These are phyloP conservation scores for Puntigrus tetrazona DNA, from an alignment of 2,113 vertebrate genomes.

Conservation along the genomic window DNA sequence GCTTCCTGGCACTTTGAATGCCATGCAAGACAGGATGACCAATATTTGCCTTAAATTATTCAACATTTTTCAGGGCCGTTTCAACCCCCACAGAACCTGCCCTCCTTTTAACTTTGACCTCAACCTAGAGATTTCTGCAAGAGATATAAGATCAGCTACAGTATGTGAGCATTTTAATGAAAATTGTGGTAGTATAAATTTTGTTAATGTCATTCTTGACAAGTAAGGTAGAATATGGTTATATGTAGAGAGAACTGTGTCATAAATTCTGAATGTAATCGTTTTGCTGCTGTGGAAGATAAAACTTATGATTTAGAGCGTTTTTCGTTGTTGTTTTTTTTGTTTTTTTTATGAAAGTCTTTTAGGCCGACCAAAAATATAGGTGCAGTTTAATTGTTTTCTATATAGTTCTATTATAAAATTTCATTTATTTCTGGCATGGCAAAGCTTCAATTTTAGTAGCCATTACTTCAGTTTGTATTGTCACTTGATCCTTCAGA, in stretches of 20 bases:
- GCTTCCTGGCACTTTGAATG: conserved; percentile 76
- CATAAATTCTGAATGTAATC: conserved; percentile 39
- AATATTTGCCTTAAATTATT: conserved; percentile 77
- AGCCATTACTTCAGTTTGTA: background rate
- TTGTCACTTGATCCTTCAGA: background rate
- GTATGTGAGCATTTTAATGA: too few relatives aligned
- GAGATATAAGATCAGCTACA: conserved; percentile 54
- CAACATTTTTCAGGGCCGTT: conserved; percentile 74
- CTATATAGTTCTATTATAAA: background rate
- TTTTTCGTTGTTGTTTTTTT: too few relatives aligned
- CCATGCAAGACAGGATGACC: conserved; percentile 69
- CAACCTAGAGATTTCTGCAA: conserved; percentile 45
- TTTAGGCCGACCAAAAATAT: background rate
- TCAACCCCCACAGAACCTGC: conserved; percentile 42
- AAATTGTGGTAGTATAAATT: conserved; percentile 48
- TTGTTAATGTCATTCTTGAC: conserved; percentile 44
- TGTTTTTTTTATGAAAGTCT: background rate
- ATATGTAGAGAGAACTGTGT: conserved; percentile 4
- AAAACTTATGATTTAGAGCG: background rate
- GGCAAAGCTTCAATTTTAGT: background rate
- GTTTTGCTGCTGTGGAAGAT: conserved; percentile 8
- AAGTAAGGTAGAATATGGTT: conserved; percentile 31
- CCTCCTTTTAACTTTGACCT: conserved; percentile 55
- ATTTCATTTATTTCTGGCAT: background rate
- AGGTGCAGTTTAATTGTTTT: background rate